phyloP scores from a whole-genome alignment of 1,140 invertebrate genomes.

The Drosophila melanica region DNA sequence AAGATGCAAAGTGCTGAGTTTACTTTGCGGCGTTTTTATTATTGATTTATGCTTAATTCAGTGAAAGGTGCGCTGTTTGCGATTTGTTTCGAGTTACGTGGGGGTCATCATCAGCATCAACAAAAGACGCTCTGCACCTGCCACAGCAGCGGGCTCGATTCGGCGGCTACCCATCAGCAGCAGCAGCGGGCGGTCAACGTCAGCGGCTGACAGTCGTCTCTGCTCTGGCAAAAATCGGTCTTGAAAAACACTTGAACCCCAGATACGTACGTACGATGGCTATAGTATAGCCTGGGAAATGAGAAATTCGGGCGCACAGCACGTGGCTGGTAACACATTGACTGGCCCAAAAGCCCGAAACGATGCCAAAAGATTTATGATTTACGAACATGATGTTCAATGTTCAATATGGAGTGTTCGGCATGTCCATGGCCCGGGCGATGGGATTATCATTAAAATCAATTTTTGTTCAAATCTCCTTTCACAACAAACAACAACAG shows the following conservation, averaged over 20 bases:
- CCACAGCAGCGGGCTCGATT: neutral
- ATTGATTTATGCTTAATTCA: conserved; percentile 52
- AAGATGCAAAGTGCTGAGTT: conserved; percentile 21
- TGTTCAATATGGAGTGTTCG: conserved; percentile 27
- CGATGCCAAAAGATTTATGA: conserved; percentile 68
- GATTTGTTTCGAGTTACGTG: conserved; percentile 33
- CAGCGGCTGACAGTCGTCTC: conserved; percentile 12
- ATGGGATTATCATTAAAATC: conserved; percentile 67
- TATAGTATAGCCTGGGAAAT: conserved; percentile 41
- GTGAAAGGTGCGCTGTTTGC: conserved; percentile 44
- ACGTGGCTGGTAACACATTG: conserved; percentile 56
- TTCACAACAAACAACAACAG: conserved; percentile 25
- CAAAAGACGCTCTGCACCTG: conserved; percentile 8
- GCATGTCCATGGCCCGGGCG: conserved; percentile 13
- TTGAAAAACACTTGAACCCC: conserved; percentile 23
- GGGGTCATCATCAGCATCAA: conserved; percentile 23
- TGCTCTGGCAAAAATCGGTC: conserved; percentile 48
- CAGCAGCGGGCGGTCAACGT: conserved; percentile 23
- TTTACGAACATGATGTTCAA: conserved; percentile 65
- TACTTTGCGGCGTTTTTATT: conserved; percentile 28
- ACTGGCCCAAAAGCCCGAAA: conserved; percentile 42
- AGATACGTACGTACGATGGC: conserved; percentile 9
- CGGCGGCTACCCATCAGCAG: conserved; percentile 10
- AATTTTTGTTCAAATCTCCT: conserved; percentile 54
- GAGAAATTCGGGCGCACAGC: conserved; percentile 42